Evolutionary conservation across 2,113 vertebrate species (phyloP).

Genomic region (Pica pica): DNA sequence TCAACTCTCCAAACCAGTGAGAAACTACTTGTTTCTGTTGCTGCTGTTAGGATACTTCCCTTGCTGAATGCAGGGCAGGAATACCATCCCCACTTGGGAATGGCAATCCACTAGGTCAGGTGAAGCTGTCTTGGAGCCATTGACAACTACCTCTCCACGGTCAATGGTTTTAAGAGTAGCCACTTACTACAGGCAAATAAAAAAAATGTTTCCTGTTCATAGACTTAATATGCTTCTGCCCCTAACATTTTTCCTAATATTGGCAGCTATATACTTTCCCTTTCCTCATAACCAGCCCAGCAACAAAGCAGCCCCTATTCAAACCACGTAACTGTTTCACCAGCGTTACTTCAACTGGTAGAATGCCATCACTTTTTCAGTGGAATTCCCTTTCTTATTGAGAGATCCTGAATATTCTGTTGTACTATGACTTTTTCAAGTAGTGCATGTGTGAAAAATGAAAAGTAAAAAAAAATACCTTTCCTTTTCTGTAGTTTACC

Average conservation of each 20-base stretch:
- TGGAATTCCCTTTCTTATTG: neutral
- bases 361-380: neutral
- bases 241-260: constrained; percentile 4
- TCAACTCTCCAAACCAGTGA: neutral
- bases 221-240: neutral
- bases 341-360: neutral
- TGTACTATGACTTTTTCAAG: neutral
- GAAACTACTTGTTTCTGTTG: neutral
- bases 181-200: constrained; percentile 40
- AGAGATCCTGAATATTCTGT: neutral
- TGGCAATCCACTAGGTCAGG: neutral
- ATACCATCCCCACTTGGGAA: neutral
- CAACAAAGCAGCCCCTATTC: constrained; percentile 9
- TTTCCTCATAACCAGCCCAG: neutral
- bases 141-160: neutral
- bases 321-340: neutral
- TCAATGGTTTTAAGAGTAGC: neutral
- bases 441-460: rapidly evolving
- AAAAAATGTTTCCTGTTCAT: constrained; percentile 6
- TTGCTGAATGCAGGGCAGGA: neutral
- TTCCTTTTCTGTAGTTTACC: constrained; percentile 78
- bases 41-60: neutral
- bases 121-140: constrained; percentile 10
- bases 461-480: constrained; percentile 47
- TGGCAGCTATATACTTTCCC: constrained; percentile 13